A percentile compares a stretch with the other conserved stretches of the same genome.
phyloP scores from a whole-genome alignment of 2,797 vertebrate species.

The Acipenser ruthenus region DNA sequence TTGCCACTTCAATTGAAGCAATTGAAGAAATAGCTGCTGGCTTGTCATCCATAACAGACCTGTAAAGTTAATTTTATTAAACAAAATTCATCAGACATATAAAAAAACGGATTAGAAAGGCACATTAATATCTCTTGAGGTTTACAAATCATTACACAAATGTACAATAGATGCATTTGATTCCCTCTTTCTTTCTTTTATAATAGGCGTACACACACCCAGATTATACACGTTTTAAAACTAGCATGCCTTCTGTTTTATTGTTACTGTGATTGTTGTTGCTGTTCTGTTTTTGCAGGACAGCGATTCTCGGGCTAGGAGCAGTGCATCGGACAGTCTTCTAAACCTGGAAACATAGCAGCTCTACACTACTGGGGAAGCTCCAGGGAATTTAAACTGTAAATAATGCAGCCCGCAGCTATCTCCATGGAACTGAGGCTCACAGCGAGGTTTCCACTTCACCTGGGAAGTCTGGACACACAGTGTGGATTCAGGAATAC shows the following conservation, averaged over 20 bases:
- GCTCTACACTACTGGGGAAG: background rate
- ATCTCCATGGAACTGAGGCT: background rate
- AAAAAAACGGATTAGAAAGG: no score
- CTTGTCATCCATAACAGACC: background rate
- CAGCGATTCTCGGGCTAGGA: background rate
- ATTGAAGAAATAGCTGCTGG: background rate
- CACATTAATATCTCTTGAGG: no score
- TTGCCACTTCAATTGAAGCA: background rate
- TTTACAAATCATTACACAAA: no score
- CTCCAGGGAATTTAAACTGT: no score
- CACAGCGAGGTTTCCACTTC: background rate
- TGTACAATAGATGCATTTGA: no score
- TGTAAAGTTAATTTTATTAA: no score
- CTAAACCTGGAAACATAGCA: background rate
- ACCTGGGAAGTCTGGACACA: background rate
- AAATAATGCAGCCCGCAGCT: background rate
- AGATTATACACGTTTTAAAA: background rate
- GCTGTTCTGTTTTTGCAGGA: background rate
- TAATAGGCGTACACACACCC: no score
- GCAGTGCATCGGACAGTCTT: background rate
- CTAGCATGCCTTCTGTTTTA: background rate
- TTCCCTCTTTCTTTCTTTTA: no score
- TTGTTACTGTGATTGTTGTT: background rate
- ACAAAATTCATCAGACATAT: no score
- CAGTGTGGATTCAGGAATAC: background rate